Evolutionary conservation across 2,113 vertebrate species (phyloP).

Genomic region (Syngnathus typhle): DNA sequence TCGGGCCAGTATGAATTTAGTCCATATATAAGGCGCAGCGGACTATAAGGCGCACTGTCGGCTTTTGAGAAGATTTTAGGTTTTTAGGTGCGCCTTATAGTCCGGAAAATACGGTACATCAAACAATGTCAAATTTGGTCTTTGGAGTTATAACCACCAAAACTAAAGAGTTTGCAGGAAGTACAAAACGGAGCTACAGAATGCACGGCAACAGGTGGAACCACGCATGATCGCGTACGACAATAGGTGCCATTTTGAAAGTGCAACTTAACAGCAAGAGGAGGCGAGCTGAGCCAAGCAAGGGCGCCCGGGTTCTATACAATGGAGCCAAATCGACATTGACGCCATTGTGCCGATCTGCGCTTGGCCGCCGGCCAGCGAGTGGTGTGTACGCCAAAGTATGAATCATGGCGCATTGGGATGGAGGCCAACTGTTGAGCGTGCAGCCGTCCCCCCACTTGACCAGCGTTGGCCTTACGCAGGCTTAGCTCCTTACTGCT

Average conservation of each 20-base stretch:
- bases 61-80: too few species aligned
- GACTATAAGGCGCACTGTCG: too few species aligned
- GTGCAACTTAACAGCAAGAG: too few species aligned
- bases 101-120: too few species aligned
- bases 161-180: too few species aligned
- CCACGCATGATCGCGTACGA: not conserved
- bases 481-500: conserved; percentile 27
- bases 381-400: conserved; percentile 2
- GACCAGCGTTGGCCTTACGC: conserved; percentile 23
- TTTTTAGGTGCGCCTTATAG: too few species aligned
- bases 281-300: not conserved
- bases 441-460: conserved; percentile 14
- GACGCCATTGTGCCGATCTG: conserved; percentile 20
- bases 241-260: not conserved
- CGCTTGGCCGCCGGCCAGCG: conserved; percentile 24
- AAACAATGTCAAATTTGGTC: not conserved
- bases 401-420: conserved; percentile 2
- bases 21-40: too few species aligned
- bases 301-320: conserved; percentile 3
- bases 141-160: too few species aligned
- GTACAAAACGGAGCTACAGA: too few species aligned
- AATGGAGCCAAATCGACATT: conserved; percentile 17
- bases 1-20: too few species aligned
- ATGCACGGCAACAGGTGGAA: not conserved
- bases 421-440: conserved; percentile 46